Evolutionary conservation across 1,140 invertebrate genomes (phyloP).

Genomic region (Pemphigus obesinymphae): DNA sequence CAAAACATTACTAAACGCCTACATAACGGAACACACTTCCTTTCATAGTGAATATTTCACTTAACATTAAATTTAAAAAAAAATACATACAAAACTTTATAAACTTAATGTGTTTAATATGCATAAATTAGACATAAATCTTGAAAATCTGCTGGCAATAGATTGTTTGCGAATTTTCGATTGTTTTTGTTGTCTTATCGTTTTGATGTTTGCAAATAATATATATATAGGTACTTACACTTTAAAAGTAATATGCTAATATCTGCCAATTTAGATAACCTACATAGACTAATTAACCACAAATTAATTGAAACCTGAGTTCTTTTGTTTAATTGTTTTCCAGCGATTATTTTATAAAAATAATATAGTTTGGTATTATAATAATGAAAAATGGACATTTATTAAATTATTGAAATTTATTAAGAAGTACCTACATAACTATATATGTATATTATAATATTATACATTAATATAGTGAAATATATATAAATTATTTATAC

Average conservation of each 20-base stretch:
- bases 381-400: no score
- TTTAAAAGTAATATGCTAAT: background rate
- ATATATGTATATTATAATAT: no score
- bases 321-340: slow-evolving; percentile 8
- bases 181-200: slow-evolving; percentile 17
- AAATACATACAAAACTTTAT: background rate
- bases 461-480: no score
- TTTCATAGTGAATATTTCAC: background rate
- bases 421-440: no score
- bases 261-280: slow-evolving; percentile 34
- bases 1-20: background rate
- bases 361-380: no score
- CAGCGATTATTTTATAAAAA: background rate
- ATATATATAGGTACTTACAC: no score
- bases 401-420: no score
- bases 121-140: slow-evolving; percentile 34
- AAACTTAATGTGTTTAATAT: background rate
- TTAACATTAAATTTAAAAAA: background rate
- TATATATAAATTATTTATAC: no score
- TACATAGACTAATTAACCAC: slow-evolving; percentile 14
- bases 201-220: slow-evolving; percentile 26
- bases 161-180: slow-evolving; percentile 29
- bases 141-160: background rate
- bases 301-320: background rate
- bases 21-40: background rate